Evolutionary conservation across 2,797 vertebrate species (phyloP).

Genomic region (Dallia pectoralis): DNA sequence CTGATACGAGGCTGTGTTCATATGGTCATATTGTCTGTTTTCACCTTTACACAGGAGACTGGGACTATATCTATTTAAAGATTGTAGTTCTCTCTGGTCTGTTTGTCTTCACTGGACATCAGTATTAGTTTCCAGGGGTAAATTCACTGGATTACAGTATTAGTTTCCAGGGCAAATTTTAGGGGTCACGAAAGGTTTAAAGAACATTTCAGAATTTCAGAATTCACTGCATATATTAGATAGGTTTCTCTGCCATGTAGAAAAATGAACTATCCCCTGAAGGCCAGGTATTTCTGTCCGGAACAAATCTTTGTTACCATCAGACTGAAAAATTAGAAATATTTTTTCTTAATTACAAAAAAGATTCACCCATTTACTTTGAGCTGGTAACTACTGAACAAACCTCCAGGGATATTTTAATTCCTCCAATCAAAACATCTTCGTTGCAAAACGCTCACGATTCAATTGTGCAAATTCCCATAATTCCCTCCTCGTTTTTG

Average conservation of each 20-base stretch:
- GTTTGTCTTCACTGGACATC: conserved; percentile 62
- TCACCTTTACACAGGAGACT: conserved; percentile 49
- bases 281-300: conserved; percentile 35
- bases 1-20: conserved; percentile 61
- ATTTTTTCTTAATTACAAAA: neutral
- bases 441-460: no score
- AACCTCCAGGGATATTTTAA: conserved; percentile 32
- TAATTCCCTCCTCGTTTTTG: no score
- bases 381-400: conserved; percentile 41
- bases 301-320: conserved; percentile 20
- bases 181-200: conserved; percentile 58
- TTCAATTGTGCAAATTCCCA: no score
- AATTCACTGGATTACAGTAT: conserved; percentile 63
- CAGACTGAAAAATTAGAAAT: neutral
- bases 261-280: conserved; percentile 38
- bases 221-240: conserved; percentile 25
- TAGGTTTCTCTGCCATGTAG: conserved; percentile 50
- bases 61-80: conserved; percentile 58
- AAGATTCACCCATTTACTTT: neutral
- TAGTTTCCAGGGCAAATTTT: conserved; percentile 58
- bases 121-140: conserved; percentile 56
- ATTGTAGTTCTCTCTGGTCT: conserved; percentile 48
- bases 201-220: conserved; percentile 30
- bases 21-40: conserved; percentile 61
- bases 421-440: no score